These are phyloP conservation scores for Rhizoglyphus robini DNA, from an alignment of 1,140 invertebrate species.

Conservation along the genomic window DNA sequence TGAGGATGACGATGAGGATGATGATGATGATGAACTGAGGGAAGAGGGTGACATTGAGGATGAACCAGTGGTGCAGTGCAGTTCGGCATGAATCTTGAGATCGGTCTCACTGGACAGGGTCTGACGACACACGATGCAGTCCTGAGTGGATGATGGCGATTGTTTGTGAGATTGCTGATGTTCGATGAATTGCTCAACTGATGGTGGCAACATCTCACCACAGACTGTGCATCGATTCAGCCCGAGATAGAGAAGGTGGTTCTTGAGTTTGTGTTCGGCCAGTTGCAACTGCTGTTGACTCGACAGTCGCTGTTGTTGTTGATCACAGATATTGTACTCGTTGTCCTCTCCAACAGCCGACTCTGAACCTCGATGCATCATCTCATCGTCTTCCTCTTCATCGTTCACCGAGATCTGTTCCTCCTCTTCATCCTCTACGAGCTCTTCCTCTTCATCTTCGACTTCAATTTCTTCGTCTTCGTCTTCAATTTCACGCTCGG, in stretches of 20 bases:
- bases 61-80: too few relatives aligned
- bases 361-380: not conserved
- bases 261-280: not conserved
- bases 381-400: not conserved
- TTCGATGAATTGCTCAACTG: not conserved
- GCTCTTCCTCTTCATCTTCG: not conserved
- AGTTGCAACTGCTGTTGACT: not conserved
- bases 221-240: not conserved
- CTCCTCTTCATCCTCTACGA: conserved; percentile 20
- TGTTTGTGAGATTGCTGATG: too few relatives aligned
- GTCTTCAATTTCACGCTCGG: not conserved
- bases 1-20: too few relatives aligned
- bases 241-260: not conserved
- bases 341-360: too few relatives aligned
- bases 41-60: too few relatives aligned
- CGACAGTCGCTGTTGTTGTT: not conserved
- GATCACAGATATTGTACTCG: not conserved
- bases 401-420: not conserved
- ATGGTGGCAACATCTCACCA: not conserved
- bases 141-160: too few relatives aligned
- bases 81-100: too few relatives aligned
- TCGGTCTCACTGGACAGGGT: too few relatives aligned
- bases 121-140: too few relatives aligned
- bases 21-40: too few relatives aligned
- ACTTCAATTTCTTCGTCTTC: not conserved